Conservation (phyloP, 2,113 vertebrate species). For the Neodontobutis hainanensis region DNA sequence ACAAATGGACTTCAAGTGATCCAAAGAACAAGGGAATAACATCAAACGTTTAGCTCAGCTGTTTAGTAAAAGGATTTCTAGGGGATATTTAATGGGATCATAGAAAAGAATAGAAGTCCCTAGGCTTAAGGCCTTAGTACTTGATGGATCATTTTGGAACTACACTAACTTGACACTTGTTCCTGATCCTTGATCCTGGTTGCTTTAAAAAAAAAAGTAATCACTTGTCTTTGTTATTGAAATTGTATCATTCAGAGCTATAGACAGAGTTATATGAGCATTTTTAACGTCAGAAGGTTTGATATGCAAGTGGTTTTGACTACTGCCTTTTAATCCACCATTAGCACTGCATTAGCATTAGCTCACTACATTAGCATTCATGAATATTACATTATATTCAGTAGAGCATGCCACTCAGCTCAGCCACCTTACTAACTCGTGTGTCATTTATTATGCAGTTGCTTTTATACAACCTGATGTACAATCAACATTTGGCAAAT, state of each 20-base stretch:
- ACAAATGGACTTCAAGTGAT: constrained; percentile 16
- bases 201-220: too few relatives aligned
- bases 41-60: neutral
- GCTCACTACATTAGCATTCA: constrained; percentile 6
- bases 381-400: constrained; percentile 3
- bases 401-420: constrained; percentile 3
- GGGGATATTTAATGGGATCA: neutral
- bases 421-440: neutral
- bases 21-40: neutral
- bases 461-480: neutral
- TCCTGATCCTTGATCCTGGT: neutral
- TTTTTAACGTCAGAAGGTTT: neutral
- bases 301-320: constrained; percentile 1
- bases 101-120: neutral
- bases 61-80: neutral
- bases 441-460: neutral
- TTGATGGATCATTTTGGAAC: neutral
- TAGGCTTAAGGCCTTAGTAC: neutral
- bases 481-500: neutral
- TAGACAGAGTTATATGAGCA: neutral
- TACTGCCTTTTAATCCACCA: neutral
- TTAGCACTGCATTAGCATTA: constrained; percentile 3
- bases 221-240: too few relatives aligned
- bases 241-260: too few relatives aligned
- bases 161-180: neutral